A percentile compares a stretch with the other conserved stretches of the same genome.
Evolutionary conservation across 2,888 invertebrate genomes (phyloP).

Genomic region (Carterocephalus palaemon): DNA sequence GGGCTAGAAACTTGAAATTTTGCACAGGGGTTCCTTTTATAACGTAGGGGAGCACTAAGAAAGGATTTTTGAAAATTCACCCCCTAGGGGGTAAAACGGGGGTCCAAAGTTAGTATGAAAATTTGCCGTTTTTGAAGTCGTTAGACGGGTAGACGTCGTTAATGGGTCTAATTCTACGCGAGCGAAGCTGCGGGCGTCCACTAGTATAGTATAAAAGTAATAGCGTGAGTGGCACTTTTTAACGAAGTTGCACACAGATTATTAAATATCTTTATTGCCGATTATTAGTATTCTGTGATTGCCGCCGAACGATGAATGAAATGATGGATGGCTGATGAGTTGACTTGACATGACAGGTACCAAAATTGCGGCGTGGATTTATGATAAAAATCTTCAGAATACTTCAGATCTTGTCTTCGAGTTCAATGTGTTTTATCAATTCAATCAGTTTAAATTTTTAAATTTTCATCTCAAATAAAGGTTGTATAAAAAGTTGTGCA

Average conservation of each 20-base stretch:
- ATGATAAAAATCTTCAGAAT: constrained; percentile 58
- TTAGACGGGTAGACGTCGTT: no score
- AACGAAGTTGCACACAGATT: constrained; percentile 2
- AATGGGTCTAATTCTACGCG: no score
- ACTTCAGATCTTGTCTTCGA: constrained; percentile 30
- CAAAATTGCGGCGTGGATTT: constrained; percentile 75
- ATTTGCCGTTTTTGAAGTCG: no score
- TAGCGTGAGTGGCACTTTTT: constrained; percentile 6
- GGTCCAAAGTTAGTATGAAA: no score
- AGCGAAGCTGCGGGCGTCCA: no score
- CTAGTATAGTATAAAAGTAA: no score
- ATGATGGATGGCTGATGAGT: constrained; percentile 36
- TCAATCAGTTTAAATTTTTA: constrained; percentile 2
- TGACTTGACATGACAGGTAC: constrained; percentile 55
- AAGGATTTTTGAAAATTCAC: no score
- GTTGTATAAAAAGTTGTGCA: constrained; percentile 45
- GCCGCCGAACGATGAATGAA: constrained; percentile 13
- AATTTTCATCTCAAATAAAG: constrained; percentile 38
- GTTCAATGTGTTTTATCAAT: constrained; percentile 4
- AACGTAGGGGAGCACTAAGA: no score
- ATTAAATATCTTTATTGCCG: constrained; percentile 10
- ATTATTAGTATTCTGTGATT: no score
- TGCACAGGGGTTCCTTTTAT: no score
- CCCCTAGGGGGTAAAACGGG: no score
- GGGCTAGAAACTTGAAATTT: no score